A percentile compares a stretch with the other conserved stretches of the same genome.
Conservation (phyloP, 1,140 invertebrate species). For the Bombus sibiricus region DNA sequence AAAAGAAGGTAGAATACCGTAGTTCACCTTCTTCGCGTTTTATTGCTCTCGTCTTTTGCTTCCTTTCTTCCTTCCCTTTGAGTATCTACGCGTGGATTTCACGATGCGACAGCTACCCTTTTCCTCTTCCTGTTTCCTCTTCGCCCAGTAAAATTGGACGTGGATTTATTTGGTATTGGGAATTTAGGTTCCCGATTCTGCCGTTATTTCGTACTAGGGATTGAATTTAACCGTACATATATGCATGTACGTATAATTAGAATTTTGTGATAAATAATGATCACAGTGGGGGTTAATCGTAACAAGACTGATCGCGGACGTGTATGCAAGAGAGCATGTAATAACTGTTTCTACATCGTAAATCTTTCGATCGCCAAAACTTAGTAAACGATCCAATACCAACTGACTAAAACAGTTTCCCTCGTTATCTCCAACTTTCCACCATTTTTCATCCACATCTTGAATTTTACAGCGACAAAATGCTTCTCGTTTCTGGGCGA, state of each 20-base stretch:
- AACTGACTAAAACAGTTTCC: not conserved
- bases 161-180: not conserved
- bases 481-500: no score
- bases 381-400: not conserved
- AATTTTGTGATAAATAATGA: not conserved
- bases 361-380: not conserved
- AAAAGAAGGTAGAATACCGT: not conserved
- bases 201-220: no score
- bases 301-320: no score
- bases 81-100: slow-evolving; percentile 5
- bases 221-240: no score
- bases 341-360: no score
- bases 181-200: not conserved
- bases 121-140: slow-evolving; percentile 6
- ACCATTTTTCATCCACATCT: not conserved
- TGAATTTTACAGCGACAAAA: not conserved
- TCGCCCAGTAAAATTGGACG: not conserved
- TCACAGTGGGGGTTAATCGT: no score
- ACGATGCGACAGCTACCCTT: not conserved
- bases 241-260: not conserved
- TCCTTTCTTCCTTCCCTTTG: slow-evolving; percentile 15
- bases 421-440: not conserved
- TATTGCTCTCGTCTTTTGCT: slow-evolving; percentile 24
- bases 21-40: slow-evolving; percentile 41
- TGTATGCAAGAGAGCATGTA: no score